Percentiles rank a stretch among this genome's conserved stretches.
phyloP scores from a whole-genome alignment of 2,888 invertebrate species.

The Ptilodon capucinus region DNA sequence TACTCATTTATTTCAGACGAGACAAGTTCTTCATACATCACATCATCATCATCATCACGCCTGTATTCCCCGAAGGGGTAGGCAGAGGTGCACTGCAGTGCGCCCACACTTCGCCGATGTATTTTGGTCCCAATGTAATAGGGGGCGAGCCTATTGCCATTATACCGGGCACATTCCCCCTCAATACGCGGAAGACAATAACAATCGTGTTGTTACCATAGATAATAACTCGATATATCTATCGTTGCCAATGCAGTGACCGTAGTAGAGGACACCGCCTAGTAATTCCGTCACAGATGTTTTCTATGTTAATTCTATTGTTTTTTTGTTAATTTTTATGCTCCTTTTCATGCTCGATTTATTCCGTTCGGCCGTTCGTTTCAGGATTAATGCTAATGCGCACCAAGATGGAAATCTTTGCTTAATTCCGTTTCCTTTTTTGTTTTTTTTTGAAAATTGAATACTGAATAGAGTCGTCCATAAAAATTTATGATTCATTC shows the following conservation, averaged over 20 bases:
- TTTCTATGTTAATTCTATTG: constrained; percentile 82
- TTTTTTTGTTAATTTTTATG: constrained; percentile 83
- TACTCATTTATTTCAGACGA: too few relatives aligned
- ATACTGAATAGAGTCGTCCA: constrained; percentile 19
- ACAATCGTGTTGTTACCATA: neutral
- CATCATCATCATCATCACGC: too few relatives aligned
- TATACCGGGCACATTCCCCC: too few relatives aligned
- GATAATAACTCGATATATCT: too few relatives aligned
- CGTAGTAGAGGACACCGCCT: constrained; percentile 44
- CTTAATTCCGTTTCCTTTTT: constrained; percentile 32
- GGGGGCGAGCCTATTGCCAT: too few relatives aligned
- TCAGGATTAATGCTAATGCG: constrained; percentile 73
- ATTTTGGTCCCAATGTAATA: too few relatives aligned
- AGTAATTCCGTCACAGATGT: constrained; percentile 75
- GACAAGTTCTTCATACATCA: too few relatives aligned
- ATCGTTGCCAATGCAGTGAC: constrained; percentile 2
- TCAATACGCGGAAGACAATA: too few relatives aligned
- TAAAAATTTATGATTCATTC: constrained; percentile 23
- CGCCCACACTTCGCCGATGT: too few relatives aligned
- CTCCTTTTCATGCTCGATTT: constrained; percentile 76
- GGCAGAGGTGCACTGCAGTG: too few relatives aligned
- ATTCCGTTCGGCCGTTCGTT: constrained; percentile 67
- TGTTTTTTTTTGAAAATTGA: constrained; percentile 26
- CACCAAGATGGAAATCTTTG: constrained; percentile 50
- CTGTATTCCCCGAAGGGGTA: too few relatives aligned